Evolutionary conservation across 2,797 vertebrate genomes (phyloP).

Genomic region (Eleutherodactylus coqui): DNA sequence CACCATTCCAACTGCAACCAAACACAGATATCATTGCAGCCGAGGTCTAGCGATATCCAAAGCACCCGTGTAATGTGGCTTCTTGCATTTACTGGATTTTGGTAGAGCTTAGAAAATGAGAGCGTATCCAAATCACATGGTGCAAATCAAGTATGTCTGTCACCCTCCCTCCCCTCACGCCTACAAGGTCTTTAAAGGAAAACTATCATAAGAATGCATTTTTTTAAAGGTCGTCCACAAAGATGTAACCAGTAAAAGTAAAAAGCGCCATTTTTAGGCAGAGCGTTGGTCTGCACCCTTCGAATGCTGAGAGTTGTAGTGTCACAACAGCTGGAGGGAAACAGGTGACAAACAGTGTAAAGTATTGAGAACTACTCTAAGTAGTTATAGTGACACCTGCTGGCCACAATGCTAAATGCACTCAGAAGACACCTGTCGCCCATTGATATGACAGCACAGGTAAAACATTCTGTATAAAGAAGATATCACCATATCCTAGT

Average conservation of each 20-base stretch:
- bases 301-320: background rate
- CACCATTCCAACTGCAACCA: background rate
- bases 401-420: background rate
- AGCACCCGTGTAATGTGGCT: background rate
- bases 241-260: background rate
- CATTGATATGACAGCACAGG: background rate
- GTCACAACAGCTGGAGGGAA: background rate
- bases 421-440: background rate
- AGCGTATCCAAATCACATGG: background rate
- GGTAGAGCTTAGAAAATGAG: background rate
- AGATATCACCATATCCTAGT: background rate
- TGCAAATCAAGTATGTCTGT: background rate
- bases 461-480: background rate
- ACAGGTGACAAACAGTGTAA: no score
- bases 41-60: background rate
- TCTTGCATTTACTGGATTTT: background rate
- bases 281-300: background rate
- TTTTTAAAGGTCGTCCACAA: background rate
- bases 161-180: background rate
- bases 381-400: background rate
- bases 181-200: constrained; percentile 1
- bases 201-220: constrained; percentile 13
- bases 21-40: background rate
- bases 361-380: background rate
- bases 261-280: no score